phyloP scores from a whole-genome alignment of 2,888 invertebrate genomes.

The Encarsia formosa region DNA sequence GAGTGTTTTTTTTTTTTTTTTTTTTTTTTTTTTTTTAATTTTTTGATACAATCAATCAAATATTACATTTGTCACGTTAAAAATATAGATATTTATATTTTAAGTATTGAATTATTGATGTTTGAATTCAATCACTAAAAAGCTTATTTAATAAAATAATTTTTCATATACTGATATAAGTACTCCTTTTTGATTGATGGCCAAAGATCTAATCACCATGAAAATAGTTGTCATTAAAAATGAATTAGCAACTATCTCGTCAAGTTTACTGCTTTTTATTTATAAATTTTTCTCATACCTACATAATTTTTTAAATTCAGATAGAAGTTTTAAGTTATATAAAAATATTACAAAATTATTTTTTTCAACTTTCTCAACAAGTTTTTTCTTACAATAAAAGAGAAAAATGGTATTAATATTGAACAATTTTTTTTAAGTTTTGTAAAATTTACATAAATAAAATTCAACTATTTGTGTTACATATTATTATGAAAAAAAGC shows the following conservation, averaged over 20 bases:
- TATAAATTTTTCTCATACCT: constrained; percentile 9
- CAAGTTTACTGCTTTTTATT: constrained; percentile 23
- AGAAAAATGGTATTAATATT: constrained; percentile 14
- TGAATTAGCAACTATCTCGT: constrained; percentile 14
- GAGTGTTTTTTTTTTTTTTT: too few relatives aligned
- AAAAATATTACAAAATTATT: constrained; percentile 14
- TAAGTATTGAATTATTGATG: too few relatives aligned
- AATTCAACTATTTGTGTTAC: constrained; percentile 15
- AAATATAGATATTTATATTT: too few relatives aligned
- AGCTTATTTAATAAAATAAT: too few relatives aligned
- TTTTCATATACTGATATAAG: too few relatives aligned
- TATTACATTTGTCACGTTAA: too few relatives aligned
- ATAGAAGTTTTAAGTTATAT: constrained; percentile 12
- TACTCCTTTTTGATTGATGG: constrained; percentile 2
- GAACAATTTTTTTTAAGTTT: constrained; percentile 37
- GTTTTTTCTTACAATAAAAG: too few relatives aligned
- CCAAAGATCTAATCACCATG: constrained; percentile 22
- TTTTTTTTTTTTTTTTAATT: too few relatives aligned
- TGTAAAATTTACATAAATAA: constrained; percentile 43
- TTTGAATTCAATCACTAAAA: too few relatives aligned
- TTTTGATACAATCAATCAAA: too few relatives aligned
- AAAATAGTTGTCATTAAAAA: constrained; percentile 15
- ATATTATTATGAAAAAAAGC: background rate
- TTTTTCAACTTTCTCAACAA: too few relatives aligned
- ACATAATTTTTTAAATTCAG: constrained; percentile 12